Base-by-base conservation (phyloP, 2,113 vertebrate species). In the Corynorhinus townsendii region DNA sequence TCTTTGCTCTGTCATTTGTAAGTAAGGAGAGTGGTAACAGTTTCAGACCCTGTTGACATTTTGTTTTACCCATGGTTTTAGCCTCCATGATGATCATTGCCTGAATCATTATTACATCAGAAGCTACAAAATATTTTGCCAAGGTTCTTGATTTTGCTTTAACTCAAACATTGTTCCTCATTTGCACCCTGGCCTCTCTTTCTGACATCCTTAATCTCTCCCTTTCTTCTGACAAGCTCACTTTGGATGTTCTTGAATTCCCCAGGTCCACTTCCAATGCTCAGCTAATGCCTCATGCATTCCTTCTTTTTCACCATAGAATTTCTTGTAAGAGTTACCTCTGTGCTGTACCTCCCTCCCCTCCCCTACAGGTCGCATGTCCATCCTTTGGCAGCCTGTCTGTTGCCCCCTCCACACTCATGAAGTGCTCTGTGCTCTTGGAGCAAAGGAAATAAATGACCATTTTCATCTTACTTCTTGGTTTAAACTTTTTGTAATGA, bases 351-450 rank as follows among this genome's bases (percentile, higher is more conserved):
- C 20, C 15, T 47, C 15, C 59, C 15, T 7, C 64, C 8, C 20
- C 33, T 49, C 10, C 2, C 2, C 2, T 8, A 1, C 2, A 28
- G 5, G 20, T 12, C 7, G 0, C n/a, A 45, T 15, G 6, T n/a
- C 28, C 5, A 5, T 9, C 49, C 9, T 28, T 75, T 0, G 15
- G 24, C 7, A 56, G 11, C 26, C 40, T 66, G 22, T 26, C 59
- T 56, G 17, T 62, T 69, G 7, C 11, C 10, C 59, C 33, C 14
- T n/a, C 35, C 24, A 80, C 19, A 26, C 16, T 47, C 33, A 38
- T 15, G 49, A 35, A 56, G 24, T 14, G 22, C 30, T 35, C 35
- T 38, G 40, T 33, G 9, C 45, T n/a, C 30, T 9, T 19, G 7
- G 7, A 75, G 35, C 11, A 40, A 9, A 68, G 59, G 73, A 52